These are phyloP conservation scores for Ophonus ardosiacus DNA, from an alignment of 2,888 invertebrate species.

Conservation along the genomic window DNA sequence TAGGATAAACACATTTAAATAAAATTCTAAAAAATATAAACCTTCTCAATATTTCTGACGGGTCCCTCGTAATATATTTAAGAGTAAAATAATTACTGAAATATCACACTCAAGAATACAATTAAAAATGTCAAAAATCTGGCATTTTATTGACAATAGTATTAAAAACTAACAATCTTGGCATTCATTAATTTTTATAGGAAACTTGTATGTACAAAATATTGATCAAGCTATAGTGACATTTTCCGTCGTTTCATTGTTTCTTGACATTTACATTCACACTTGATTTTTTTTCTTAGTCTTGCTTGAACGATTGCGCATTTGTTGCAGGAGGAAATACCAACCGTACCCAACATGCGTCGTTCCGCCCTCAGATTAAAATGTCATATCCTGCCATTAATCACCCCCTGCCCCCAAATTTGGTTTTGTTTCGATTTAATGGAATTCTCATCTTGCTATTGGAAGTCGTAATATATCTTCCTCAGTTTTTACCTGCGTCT, in stretches of 20 bases:
- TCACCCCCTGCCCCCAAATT: conserved; percentile 10
- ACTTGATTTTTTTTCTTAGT: conserved; percentile 19
- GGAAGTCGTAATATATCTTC: conserved; percentile 60
- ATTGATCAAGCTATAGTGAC: conserved; percentile 14
- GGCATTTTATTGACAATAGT: too few species aligned
- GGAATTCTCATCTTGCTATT: conserved; percentile 60
- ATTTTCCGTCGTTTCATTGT: conserved; percentile 23
- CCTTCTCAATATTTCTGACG: too few species aligned
- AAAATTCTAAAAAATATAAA: too few species aligned
- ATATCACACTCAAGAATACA: too few species aligned
- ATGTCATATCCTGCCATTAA: conserved; percentile 64
- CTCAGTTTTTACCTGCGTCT: conserved; percentile 56
- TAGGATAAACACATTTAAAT: too few species aligned
- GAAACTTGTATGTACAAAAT: background rate
- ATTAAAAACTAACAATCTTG: too few species aligned
- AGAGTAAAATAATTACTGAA: too few species aligned
- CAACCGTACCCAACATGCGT: conserved; percentile 53
- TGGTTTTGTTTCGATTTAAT: conserved; percentile 62
- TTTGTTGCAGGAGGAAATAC: conserved; percentile 27
- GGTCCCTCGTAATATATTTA: too few species aligned
- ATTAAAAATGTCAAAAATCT: too few species aligned
- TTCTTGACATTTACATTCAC: conserved; percentile 38
- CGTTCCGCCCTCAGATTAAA: conserved; percentile 56
- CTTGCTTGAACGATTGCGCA: conserved; percentile 28
- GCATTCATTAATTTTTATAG: too few species aligned